A percentile compares a stretch with the other conserved stretches of the same genome.
These are phyloP conservation scores for Forbesichthys papilliferus DNA, from an alignment of 2,113 vertebrate species.

Conservation along the genomic window DNA sequence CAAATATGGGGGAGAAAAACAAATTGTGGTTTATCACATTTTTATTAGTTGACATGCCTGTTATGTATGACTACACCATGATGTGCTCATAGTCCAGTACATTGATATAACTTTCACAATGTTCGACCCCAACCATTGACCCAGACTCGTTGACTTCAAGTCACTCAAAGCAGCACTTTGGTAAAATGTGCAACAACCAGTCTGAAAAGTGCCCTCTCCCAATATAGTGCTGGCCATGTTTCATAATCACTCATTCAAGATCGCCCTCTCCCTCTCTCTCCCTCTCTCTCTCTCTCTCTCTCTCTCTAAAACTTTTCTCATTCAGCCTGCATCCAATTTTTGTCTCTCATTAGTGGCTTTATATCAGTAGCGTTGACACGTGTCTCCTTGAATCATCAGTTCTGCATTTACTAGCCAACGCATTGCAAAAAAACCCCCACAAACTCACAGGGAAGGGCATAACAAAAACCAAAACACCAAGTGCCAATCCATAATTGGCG, in stretches of 20 bases:
- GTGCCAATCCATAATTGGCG: too few relatives aligned
- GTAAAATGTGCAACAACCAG: conserved; percentile 22
- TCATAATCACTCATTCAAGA: conserved; percentile 52
- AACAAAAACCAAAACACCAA: not conserved
- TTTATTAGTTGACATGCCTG: too few relatives aligned
- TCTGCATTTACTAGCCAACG: conserved; percentile 16
- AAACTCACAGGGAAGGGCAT: not conserved
- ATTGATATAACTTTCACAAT: conserved; percentile 2
- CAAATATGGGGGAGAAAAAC: too few relatives aligned
- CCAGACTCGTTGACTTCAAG: conserved; percentile 15
- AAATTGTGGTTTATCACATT: too few relatives aligned
- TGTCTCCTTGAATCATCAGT: conserved; percentile 30
- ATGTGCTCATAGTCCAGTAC: conserved; percentile 1
- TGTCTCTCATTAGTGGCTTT: conserved; percentile 40
- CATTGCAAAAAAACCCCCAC: not conserved
- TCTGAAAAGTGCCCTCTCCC: conserved; percentile 26
- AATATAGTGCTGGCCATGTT: conserved; percentile 36
- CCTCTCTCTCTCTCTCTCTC: not conserved
- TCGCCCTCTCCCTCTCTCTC: not conserved
- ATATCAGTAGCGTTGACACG: conserved; percentile 27
- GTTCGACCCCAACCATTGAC: conserved; percentile 17
- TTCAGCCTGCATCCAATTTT: conserved; percentile 15
- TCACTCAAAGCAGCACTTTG: conserved; percentile 8
- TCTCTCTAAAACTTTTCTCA: not conserved
- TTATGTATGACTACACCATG: too few relatives aligned